Conservation (phyloP, 1,140 invertebrate species). For the Psix sp. region DNA sequence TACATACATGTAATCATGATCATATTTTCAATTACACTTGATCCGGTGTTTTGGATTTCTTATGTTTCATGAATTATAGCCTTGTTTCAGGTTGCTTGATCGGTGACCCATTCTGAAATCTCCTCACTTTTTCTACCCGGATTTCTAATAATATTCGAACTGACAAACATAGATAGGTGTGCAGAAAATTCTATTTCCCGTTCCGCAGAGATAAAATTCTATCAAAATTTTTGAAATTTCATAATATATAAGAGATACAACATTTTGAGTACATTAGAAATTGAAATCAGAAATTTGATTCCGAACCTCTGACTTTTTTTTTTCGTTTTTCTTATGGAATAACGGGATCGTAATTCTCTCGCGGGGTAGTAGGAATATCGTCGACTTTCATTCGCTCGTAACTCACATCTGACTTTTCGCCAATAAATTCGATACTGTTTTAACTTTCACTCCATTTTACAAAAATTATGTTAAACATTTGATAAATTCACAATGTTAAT, state of each 20-base stretch:
- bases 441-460: constrained; percentile 60
- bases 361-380: constrained; percentile 60
- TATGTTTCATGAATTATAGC: no score
- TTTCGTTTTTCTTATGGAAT: constrained; percentile 33
- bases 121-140: no score
- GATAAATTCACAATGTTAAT: constrained; percentile 40
- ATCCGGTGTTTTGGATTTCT: no score
- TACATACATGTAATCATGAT: no score
- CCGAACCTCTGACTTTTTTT: constrained; percentile 26
- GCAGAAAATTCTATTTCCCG: no score
- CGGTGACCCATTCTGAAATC: no score
- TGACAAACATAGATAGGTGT: no score
- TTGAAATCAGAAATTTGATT: constrained; percentile 42
- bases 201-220: no score
- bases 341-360: constrained; percentile 50
- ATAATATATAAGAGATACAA: constrained; percentile 11
- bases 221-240: no score
- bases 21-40: no score
- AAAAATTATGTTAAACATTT: constrained; percentile 36
- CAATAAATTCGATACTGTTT: constrained; percentile 66
- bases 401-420: constrained; percentile 58
- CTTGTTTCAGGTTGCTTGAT: no score
- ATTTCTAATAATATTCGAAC: no score
- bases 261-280: constrained; percentile 35
- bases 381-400: constrained; percentile 58